Evolutionary conservation across 2,113 vertebrate species (phyloP).

Genomic region (Cryptoleucopteryx plumbea): DNA sequence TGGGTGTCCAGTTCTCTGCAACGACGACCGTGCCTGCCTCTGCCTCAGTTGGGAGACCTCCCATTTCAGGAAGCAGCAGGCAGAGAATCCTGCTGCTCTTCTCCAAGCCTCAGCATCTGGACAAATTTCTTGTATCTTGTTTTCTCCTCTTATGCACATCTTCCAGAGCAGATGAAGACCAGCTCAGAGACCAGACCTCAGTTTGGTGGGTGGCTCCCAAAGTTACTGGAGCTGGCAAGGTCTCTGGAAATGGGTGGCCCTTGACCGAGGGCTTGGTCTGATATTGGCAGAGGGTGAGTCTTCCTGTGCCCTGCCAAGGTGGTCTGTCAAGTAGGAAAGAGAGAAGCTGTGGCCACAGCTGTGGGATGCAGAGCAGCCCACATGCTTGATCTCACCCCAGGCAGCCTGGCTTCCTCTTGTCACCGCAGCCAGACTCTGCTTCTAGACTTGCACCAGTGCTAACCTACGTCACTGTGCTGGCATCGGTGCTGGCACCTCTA

Average conservation of each 20-base stretch:
- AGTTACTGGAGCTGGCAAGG: neutral
- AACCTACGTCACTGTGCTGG: fast-evolving
- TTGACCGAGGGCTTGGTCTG: neutral
- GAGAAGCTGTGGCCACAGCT: neutral
- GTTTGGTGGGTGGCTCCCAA: neutral
- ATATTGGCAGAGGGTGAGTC: neutral
- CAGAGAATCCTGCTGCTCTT: neutral
- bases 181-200: neutral
- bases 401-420: too few relatives aligned
- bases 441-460: neutral
- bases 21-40: neutral
- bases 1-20: neutral
- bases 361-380: neutral
- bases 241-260: neutral
- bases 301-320: neutral
- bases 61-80: neutral
- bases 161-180: neutral
- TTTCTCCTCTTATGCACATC: neutral
- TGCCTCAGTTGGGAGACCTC: neutral
- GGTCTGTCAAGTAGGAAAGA: neutral
- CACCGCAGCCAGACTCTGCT: neutral
- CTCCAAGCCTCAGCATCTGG: neutral
- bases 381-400: neutral
- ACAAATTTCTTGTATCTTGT: neutral
- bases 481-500: neutral